Percentiles rank a stretch among this genome's conserved stretches.
phyloP scores from a whole-genome alignment of 2,888 invertebrate genomes.

The Lysandra coridon region DNA sequence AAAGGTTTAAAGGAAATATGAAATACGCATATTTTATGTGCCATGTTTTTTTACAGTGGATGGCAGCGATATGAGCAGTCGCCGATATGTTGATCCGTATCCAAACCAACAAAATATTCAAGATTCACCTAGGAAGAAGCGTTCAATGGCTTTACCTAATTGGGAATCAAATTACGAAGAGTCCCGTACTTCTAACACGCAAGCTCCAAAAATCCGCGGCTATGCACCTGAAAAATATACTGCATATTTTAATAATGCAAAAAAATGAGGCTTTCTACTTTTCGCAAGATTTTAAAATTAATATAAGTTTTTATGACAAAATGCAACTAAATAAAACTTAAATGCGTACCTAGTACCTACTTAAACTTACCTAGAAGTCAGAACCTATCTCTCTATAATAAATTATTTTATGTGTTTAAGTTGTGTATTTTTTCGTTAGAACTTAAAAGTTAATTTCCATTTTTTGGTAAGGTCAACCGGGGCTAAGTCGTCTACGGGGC shows the following conservation, averaged over 20 bases:
- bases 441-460: too few relatives aligned
- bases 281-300: not conserved
- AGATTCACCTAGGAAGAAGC: constrained; percentile 70
- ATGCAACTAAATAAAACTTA: too few relatives aligned
- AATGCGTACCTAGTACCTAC: too few relatives aligned
- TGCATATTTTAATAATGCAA: constrained; percentile 62
- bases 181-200: constrained; percentile 49
- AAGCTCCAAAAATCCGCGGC: constrained; percentile 60
- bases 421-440: too few relatives aligned
- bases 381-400: too few relatives aligned
- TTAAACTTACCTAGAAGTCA: too few relatives aligned
- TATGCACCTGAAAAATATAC: constrained; percentile 70
- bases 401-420: too few relatives aligned
- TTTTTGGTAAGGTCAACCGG: too few relatives aligned
- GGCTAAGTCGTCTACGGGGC: too few relatives aligned
- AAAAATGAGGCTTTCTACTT: constrained; percentile 47
- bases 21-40: not conserved
- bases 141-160: constrained; percentile 60
- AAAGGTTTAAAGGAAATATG: too few relatives aligned
- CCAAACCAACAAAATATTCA: constrained; percentile 69
- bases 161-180: constrained; percentile 56
- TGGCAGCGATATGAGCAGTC: constrained; percentile 70
- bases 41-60: constrained; percentile 70
- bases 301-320: too few relatives aligned
- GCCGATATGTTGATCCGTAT: constrained; percentile 73